Conservation (phyloP, 2,888 invertebrate genomes). For the Acleris emargana region DNA sequence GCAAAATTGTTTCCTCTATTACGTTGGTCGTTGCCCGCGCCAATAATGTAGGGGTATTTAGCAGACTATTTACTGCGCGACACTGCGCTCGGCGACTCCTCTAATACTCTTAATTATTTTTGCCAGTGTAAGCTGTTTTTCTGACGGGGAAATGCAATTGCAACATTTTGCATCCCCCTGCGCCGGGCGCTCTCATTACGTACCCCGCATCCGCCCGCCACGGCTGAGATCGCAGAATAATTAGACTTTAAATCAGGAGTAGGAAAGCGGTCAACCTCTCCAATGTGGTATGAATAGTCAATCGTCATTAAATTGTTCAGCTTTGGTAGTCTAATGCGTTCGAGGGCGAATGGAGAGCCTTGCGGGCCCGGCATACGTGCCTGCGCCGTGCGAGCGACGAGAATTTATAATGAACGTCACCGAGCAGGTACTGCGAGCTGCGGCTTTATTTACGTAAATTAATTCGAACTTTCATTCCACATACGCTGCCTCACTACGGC, state of each 20-base stretch:
- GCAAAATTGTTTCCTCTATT: constrained; percentile 77
- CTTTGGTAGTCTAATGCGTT: constrained; percentile 79
- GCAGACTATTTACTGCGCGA: constrained; percentile 79
- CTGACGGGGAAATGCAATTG: constrained; percentile 79
- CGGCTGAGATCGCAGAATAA: constrained; percentile 80
- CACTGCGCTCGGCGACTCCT: constrained; percentile 73
- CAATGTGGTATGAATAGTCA: constrained; percentile 82
- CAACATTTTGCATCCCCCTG: constrained; percentile 76
- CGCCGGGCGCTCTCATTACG: constrained; percentile 69
- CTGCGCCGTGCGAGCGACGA: constrained; percentile 15
- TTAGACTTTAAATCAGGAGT: constrained; percentile 81
- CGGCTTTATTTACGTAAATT: constrained; percentile 34
- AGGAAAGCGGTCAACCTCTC: constrained; percentile 78
- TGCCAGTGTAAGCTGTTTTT: constrained; percentile 82
- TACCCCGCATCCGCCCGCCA: constrained; percentile 69
- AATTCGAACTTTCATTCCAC: constrained; percentile 30
- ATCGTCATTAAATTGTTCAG: constrained; percentile 82
- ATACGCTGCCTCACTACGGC: constrained; percentile 15
- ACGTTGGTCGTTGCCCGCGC: constrained; percentile 61
- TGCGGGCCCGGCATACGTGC: constrained; percentile 22
- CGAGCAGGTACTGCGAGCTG: constrained; percentile 23
- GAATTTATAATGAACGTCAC: constrained; percentile 38
- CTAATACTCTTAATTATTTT: constrained; percentile 83
- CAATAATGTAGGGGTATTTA: constrained; percentile 81
- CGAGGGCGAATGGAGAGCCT: constrained; percentile 43